phyloP scores from a whole-genome alignment of 2,888 invertebrate genomes.

The Biston betularia region DNA sequence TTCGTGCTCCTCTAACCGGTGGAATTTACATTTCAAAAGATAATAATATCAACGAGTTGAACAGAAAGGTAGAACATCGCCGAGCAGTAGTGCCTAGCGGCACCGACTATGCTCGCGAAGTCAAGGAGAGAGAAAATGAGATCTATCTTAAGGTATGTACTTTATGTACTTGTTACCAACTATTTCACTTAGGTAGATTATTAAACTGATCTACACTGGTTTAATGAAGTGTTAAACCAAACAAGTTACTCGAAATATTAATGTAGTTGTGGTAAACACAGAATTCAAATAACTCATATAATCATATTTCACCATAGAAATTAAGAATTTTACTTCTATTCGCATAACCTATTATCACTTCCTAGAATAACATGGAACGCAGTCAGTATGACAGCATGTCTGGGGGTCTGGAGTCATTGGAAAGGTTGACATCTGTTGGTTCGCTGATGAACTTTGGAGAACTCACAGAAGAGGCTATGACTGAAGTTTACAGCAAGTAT shows the following conservation, averaged over 20 bases:
- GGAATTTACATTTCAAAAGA: constrained; percentile 68
- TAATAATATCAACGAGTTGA: constrained; percentile 59
- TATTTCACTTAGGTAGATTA: no score
- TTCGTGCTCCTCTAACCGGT: constrained; percentile 70
- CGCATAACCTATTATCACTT: background rate
- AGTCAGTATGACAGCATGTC: constrained; percentile 61
- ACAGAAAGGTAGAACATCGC: constrained; percentile 69
- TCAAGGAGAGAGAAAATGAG: constrained; percentile 65
- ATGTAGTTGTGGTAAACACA: no score
- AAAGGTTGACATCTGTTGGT: constrained; percentile 64
- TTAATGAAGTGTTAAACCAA: no score
- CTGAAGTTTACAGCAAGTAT: constrained; percentile 76
- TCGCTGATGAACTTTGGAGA: constrained; percentile 61
- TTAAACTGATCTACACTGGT: no score
- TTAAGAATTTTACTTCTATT: background rate
- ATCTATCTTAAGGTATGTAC: constrained; percentile 66
- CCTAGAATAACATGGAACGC: constrained; percentile 64
- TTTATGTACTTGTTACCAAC: no score
- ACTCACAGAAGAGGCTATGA: constrained; percentile 74
- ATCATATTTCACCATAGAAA: background rate
- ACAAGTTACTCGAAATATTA: background rate
- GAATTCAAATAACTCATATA: no score
- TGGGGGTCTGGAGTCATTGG: constrained; percentile 72
- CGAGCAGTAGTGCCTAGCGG: constrained; percentile 63
- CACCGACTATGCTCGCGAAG: constrained; percentile 70